Evolutionary conservation across 2,113 vertebrate species (phyloP), one percentile per base, ranked within the genome.

Genomic region (Sterrhoptilus dennistouni): DNA sequence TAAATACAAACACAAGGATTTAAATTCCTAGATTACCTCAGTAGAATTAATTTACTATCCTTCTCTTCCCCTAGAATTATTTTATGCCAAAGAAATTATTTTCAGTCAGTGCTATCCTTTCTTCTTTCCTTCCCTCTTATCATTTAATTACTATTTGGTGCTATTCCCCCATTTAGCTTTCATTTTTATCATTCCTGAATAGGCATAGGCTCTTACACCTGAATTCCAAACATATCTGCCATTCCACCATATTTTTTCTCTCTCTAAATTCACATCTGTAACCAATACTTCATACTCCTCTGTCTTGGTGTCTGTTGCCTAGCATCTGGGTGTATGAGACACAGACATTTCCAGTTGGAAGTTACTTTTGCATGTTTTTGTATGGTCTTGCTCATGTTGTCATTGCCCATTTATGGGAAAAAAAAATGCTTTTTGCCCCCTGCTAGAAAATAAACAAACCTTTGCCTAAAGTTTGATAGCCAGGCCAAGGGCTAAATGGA

Each of bases 131-230:
- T 70, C 64, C 14, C 14, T 89, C 87, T 94, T 89, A 94, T 95
- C 33, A 95, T 93, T 93, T 95, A 94, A 93, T 95, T 89, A 91
- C 61, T 94, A 90, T 90, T 79, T 88, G 44, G 75, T 85, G 61
- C 63, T 87, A 82, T 88, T 79, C n/a, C 44, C 93, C 57, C 28
- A 61, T 33, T 94, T 59, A 83, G 25, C 45, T 78, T 96, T 79
- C 31, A 69, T 71, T 95, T 93, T 87, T 72, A 76, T 68, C 40
- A 69, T 72, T 93, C 24, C 61, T 76, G 52, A 91, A 79, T 64
- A 88, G 57, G 40, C 45, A 69, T 60, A 52, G 40, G 35, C 40
- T 89, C 38, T 82, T 71, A 49, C 9, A 93, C 49, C 44, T 69
- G 44, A 87, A 76, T 61, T 79, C 66, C 70, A 85, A 94, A 72